Conservation (phyloP, 2,888 invertebrate species). For the Heliconius charithonia region DNA sequence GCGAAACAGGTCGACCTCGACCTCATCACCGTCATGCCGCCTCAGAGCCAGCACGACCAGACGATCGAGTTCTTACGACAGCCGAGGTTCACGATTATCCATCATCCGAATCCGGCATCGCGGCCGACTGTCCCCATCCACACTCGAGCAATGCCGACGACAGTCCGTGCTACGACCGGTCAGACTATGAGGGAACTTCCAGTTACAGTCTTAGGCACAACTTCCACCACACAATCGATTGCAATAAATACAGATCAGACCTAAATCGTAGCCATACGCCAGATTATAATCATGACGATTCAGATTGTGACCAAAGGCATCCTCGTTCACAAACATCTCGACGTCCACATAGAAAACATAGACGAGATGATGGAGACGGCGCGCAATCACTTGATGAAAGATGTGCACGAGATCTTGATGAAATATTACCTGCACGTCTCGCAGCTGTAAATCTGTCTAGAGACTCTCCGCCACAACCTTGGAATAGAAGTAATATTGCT, state of each 20-base stretch:
- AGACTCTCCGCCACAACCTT: constrained; percentile 78
- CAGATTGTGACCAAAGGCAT: constrained; percentile 72
- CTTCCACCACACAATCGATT: constrained; percentile 74
- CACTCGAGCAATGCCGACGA: constrained; percentile 78
- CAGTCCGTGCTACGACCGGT: constrained; percentile 77
- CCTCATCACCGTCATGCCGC: constrained; percentile 75
- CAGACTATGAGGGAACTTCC: constrained; percentile 77
- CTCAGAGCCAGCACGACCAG: constrained; percentile 77
- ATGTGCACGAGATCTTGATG: constrained; percentile 78
- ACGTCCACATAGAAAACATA: constrained; percentile 69
- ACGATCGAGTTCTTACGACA: constrained; percentile 77
- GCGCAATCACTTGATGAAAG: constrained; percentile 79
- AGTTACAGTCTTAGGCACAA: constrained; percentile 75
- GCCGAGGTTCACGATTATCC: constrained; percentile 82
- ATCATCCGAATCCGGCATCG: constrained; percentile 82
- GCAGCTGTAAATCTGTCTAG: constrained; percentile 77
- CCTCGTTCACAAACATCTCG: constrained; percentile 73
- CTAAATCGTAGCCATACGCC: constrained; percentile 77
- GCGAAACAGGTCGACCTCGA: constrained; percentile 71
- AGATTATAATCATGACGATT: constrained; percentile 73
- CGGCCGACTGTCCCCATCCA: constrained; percentile 79
- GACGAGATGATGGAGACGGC: constrained; percentile 75
- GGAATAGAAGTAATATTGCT: constrained; percentile 86
- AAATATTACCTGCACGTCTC: constrained; percentile 79
- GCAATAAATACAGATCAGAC: constrained; percentile 71